Evolutionary conservation across 2,797 vertebrate species (phyloP).

Genomic region (Enteromius viviparus): DNA sequence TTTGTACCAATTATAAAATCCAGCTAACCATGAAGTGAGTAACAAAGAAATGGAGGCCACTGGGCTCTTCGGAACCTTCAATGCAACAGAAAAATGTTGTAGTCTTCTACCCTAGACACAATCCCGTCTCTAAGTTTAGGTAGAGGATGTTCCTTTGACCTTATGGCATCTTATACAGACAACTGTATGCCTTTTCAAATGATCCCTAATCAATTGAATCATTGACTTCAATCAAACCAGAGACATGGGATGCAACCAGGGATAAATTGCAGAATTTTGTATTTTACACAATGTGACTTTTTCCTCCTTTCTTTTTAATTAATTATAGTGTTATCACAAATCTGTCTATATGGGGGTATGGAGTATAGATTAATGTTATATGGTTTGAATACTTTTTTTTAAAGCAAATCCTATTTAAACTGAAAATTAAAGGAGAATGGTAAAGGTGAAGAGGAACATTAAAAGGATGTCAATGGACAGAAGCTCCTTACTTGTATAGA

Average conservation of each 20-base stretch:
- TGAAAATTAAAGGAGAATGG: neutral
- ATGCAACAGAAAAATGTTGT: neutral
- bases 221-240: neutral
- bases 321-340: neutral
- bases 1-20: neutral
- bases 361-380: neutral
- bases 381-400: neutral
- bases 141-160: neutral
- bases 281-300: neutral
- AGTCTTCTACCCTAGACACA: neutral
- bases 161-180: neutral
- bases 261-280: neutral
- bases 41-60: neutral
- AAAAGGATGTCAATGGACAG: neutral
- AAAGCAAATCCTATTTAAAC: neutral
- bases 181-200: neutral
- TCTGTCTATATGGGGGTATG: neutral
- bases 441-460: neutral
- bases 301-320: neutral
- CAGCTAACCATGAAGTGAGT: neutral
- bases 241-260: neutral
- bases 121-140: neutral
- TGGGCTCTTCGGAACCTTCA: neutral
- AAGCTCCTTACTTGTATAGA: slow-evolving; percentile 91
- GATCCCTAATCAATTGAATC: neutral